phyloP scores from a whole-genome alignment of 2,888 invertebrate species.

The Ceriagrion tenellum region DNA sequence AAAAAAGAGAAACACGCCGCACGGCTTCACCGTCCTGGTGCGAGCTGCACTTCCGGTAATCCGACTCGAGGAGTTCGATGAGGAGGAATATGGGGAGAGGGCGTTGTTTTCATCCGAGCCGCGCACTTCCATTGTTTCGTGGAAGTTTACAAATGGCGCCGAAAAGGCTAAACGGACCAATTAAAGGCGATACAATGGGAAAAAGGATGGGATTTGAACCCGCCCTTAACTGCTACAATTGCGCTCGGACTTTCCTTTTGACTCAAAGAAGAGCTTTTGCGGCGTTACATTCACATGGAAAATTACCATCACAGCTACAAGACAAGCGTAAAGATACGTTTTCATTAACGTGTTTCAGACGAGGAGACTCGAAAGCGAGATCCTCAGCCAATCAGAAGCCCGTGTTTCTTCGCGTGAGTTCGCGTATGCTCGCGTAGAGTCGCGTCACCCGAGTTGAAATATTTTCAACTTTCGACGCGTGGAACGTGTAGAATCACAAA shows the following conservation, averaged over 20 bases:
- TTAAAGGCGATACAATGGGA: neutral
- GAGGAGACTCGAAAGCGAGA: too few species aligned
- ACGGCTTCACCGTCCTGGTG: neutral
- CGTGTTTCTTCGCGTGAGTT: too few species aligned
- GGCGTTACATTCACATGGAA: neutral
- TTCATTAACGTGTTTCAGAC: too few species aligned
- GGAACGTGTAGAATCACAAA: too few species aligned
- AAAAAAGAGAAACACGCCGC: neutral
- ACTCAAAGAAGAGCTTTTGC: neutral
- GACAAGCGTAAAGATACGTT: too few species aligned
- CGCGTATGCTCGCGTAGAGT: too few species aligned
- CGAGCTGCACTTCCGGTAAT: neutral
- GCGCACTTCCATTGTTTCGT: conserved; percentile 5
- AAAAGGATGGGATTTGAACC: neutral
- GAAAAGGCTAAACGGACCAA: neutral
- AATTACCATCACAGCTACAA: too few species aligned
- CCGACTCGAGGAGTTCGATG: neutral
- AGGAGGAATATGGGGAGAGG: neutral
- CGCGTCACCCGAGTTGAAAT: too few species aligned
- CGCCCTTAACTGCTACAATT: neutral
- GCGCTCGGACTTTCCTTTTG: neutral
- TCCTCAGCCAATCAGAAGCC: too few species aligned
- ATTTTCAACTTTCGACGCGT: too few species aligned
- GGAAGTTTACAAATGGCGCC: neutral
- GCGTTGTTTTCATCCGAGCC: neutral